These are phyloP conservation scores for Neelides sp. DNA, from an alignment of 1,140 invertebrate genomes.

Conservation along the genomic window DNA sequence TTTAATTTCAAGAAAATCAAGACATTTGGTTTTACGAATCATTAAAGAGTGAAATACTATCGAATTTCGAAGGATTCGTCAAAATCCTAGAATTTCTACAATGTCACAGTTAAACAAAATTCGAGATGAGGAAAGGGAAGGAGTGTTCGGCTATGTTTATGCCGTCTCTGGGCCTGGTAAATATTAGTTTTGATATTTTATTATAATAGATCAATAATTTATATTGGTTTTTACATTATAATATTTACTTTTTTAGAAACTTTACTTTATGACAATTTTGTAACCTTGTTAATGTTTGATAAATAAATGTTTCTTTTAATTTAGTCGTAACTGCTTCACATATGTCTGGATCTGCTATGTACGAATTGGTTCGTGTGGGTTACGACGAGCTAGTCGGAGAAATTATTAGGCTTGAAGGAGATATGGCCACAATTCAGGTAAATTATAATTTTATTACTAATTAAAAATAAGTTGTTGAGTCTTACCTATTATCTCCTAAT, in stretches of 20 bases:
- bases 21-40: too few relatives aligned
- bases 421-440: constrained; percentile 97
- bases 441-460: constrained; percentile 4
- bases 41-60: too few relatives aligned
- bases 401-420: constrained; percentile 97
- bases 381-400: constrained; percentile 96
- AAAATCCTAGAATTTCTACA: too few relatives aligned
- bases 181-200: constrained; percentile 32
- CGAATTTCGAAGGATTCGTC: too few relatives aligned
- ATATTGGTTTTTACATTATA: background rate
- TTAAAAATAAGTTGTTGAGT: too few relatives aligned
- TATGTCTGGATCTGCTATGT: constrained; percentile 99
- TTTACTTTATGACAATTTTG: too few relatives aligned
- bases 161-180: constrained; percentile 94
- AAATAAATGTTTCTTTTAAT: constrained; percentile 29
- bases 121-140: constrained; percentile 72
- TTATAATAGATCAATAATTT: background rate
- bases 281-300: background rate
- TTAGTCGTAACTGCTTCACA: constrained; percentile 95
- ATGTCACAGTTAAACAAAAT: too few relatives aligned
- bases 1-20: too few relatives aligned
- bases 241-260: background rate
- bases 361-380: constrained; percentile 97
- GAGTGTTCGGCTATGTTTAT: constrained; percentile 84
- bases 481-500: too few relatives aligned